Percentiles rank a stretch among this genome's conserved stretches.
phyloP scores from a whole-genome alignment of 2,797 vertebrate genomes.

The Pseudochaenichthys georgianus region DNA sequence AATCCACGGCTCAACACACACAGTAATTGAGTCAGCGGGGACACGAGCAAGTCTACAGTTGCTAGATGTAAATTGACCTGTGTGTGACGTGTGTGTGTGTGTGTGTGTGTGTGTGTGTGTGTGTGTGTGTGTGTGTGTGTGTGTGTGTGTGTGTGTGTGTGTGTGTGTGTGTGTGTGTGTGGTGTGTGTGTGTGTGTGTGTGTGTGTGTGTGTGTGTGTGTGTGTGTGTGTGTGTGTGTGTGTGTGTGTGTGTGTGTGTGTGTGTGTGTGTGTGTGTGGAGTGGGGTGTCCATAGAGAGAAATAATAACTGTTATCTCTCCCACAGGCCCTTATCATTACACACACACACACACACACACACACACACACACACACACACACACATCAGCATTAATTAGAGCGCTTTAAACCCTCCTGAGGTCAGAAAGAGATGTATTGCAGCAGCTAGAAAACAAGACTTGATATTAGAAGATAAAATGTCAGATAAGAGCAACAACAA shows the following conservation, averaged over 20 bases:
- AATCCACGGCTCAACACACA: constrained; percentile 61
- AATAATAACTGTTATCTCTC: constrained; percentile 67
- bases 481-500: not conserved
- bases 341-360: constrained; percentile 21
- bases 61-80: constrained; percentile 67
- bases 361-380: constrained; percentile 32
- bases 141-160: too few species aligned
- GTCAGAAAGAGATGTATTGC: constrained; percentile 20
- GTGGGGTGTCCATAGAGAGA: constrained; percentile 41
- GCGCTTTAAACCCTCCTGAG: constrained; percentile 22
- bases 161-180: too few species aligned
- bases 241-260: constrained; percentile 33
- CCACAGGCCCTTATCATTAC: constrained; percentile 39
- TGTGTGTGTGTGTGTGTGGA: constrained; percentile 16
- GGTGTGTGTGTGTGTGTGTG: too few species aligned
- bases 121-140: too few species aligned
- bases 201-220: constrained; percentile 25
- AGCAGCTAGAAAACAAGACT: constrained; percentile 11
- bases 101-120: too few species aligned
- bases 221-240: not conserved
- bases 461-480: not conserved
- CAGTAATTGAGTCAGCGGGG: constrained; percentile 65
- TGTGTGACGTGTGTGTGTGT: too few species aligned
- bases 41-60: constrained; percentile 67
- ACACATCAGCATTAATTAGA: constrained; percentile 45